A percentile compares a stretch with the other conserved stretches of the same genome.
phyloP scores from a whole-genome alignment of 92 coral and sea anemone genomes.

The Phenganax marumi region DNA sequence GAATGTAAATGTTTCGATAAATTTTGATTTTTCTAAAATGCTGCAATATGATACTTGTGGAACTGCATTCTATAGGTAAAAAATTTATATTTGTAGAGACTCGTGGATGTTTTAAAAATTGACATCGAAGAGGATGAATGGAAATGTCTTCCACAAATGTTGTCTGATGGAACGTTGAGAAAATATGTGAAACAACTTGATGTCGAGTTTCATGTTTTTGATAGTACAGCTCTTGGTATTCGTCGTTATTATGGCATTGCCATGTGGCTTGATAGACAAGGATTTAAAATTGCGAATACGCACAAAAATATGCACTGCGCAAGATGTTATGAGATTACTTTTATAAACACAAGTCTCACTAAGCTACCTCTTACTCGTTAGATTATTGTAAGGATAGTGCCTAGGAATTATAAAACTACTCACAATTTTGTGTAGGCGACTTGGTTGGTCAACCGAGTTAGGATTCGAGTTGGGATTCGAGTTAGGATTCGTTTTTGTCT shows the following conservation, averaged over 20 bases:
- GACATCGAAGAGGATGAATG: constrained; percentile 92
- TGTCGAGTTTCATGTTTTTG: constrained; percentile 69
- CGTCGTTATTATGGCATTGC: constrained; percentile 68
- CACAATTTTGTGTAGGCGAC: neutral
- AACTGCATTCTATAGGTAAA: too few relatives aligned
- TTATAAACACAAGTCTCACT: constrained; percentile 66
- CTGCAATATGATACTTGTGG: too few relatives aligned
- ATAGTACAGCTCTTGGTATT: constrained; percentile 39
- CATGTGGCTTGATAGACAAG: constrained; percentile 81
- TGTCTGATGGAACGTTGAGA: constrained; percentile 69
- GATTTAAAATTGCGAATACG: constrained; percentile 64
- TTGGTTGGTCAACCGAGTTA: too few relatives aligned
- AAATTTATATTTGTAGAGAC: constrained; percentile 39
- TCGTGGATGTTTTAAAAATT: constrained; percentile 77
- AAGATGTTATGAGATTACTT: constrained; percentile 78
- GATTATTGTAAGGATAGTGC: neutral
- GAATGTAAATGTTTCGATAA: too few relatives aligned
- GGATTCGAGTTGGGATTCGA: too few relatives aligned
- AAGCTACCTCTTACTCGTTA: constrained; percentile 37
- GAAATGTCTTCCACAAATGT: constrained; percentile 83
- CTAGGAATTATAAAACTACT: neutral
- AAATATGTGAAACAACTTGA: constrained; percentile 69
- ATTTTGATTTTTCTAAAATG: too few relatives aligned
- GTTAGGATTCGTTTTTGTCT: too few relatives aligned
- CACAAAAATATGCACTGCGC: constrained; percentile 73